Evolutionary conservation across 30 jellyfish, hydroid and myxozoan species (phyloP), one percentile per base, ranked within the genome.

Genomic region (Hydractinia symbiolongicarpus): DNA sequence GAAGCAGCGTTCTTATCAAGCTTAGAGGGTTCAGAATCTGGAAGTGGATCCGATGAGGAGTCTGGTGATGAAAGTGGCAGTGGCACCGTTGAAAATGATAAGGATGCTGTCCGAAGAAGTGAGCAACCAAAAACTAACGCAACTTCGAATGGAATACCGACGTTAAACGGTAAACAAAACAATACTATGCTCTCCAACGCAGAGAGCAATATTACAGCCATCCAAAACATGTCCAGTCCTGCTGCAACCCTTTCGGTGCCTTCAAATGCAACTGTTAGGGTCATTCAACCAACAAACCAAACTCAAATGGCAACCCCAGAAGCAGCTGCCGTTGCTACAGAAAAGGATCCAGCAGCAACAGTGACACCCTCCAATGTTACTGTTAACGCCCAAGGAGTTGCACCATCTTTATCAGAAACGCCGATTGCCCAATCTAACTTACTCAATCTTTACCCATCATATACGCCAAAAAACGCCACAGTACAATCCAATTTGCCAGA

Each of bases 21-120:
- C 53, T 50, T 60, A 5, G 77, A 52, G 5, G 85, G 79, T 17
- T 17, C 62, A 21, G 73, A 55, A 77, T 55, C 79, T 8, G 85
- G 85, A 17, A 77, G 85, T 55, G 85, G 85, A 16, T 54, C 80
- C 40, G 80, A 71, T 71, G 80, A 71, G 55, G 85, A 55, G 21
- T 19, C 11, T 8, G 81, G 55, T 72, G 61, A 50, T 7, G 77
- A 30, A 20, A 77, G 85, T 14, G 85, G 85, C 40, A 30, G 55
- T 54, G 81, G 82, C 19, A 77, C 79, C 60, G 85, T 50, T 55
- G 85, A 53, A 9, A 72, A 55, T 1, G 55, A 50, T 72, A 72
- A 72, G 50, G 13, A 50, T 19, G 50, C 16, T 50, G 55, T 72
- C 16, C 55, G 16, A 14, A 60, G 50, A 19, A 72, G 49, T 13